Base-by-base conservation (phyloP, 2,888 invertebrate genomes). In the Pinctada fucata region DNA sequence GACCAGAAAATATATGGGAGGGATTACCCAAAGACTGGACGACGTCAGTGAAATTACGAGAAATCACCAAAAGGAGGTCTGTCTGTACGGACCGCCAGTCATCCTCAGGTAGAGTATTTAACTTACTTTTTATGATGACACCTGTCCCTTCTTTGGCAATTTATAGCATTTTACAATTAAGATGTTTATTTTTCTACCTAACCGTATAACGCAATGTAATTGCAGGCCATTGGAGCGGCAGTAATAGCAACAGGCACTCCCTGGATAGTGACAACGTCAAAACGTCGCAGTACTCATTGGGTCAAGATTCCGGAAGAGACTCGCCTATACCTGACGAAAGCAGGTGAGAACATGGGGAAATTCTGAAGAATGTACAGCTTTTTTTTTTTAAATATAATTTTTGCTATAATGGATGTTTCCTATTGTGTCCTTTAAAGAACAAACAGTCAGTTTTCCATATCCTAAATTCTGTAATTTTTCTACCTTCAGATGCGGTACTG, bases 141-240 rank as follows among this genome's bases (percentile, higher is more conserved):
- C 31, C 31, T 31, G 31, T 31, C 31, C 31, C 31, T 31, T 31
- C 31, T 31, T 31, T 31, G 31, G 31, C 31, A 31, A 31, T 31
- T 31, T 31, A 31, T 31, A 31, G 31, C 31, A 31, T 31, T 31
- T 31, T 31, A 31, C 31, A 31, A 31, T 31, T 31, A 31, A 31
- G 31, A 31, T 31, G 31, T 31, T 31, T 31, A 31, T 31, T 31
- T 31, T 31, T 31, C 31, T 31, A 31, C 31, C 31, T 31, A 31
- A 31, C 31, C 31, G 31, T 31, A 31, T 31, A 31, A 31, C 31
- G 31, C 31, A 31, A 31, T 31, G 31, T 31, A 31, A 31, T 45
- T 82, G 96, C 96, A 88, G 98, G 98, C 64, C 97, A 98, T 93
- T 98, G 98, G 98, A 97, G 97, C 82, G 88, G 86, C 90, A 97